These are phyloP conservation scores for Stratiolaelaps scimitus DNA, from an alignment of 1,140 invertebrate species.

Conservation along the genomic window DNA sequence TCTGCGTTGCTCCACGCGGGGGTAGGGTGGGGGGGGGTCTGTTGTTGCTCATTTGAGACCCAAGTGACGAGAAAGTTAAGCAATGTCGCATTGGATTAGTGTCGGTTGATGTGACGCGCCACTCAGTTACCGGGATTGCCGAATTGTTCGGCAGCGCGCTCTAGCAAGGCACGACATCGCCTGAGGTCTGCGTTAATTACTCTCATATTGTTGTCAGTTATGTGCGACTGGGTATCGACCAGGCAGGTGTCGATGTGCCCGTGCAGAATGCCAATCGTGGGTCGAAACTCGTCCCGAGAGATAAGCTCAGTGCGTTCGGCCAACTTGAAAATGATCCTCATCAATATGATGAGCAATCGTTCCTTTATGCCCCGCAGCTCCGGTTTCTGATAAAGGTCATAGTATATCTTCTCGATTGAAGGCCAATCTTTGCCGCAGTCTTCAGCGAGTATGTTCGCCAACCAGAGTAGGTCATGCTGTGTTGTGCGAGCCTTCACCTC, in stretches of 20 bases:
- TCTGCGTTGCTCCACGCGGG: no score
- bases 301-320: not conserved
- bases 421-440: slow-evolving; percentile 3
- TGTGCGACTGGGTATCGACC: not conserved
- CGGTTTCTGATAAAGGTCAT: slow-evolving; percentile 13
- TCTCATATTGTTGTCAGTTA: not conserved
- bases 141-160: no score
- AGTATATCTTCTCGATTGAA: not conserved
- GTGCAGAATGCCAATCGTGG: not conserved
- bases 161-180: no score
- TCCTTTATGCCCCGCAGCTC: not conserved
- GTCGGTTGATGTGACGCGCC: no score
- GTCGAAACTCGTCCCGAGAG: not conserved
- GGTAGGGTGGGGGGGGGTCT: no score
- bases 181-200: not conserved
- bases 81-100: no score
- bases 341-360: not conserved
- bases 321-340: not conserved
- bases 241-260: slow-evolving; percentile 13
- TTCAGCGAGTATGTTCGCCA: no score
- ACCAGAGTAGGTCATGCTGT: no score
- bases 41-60: no score
- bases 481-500: no score
- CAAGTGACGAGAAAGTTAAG: no score
- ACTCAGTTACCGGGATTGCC: no score